Conservation (phyloP, 2,888 invertebrate genomes). For the Sphaeridia pumilis region DNA sequence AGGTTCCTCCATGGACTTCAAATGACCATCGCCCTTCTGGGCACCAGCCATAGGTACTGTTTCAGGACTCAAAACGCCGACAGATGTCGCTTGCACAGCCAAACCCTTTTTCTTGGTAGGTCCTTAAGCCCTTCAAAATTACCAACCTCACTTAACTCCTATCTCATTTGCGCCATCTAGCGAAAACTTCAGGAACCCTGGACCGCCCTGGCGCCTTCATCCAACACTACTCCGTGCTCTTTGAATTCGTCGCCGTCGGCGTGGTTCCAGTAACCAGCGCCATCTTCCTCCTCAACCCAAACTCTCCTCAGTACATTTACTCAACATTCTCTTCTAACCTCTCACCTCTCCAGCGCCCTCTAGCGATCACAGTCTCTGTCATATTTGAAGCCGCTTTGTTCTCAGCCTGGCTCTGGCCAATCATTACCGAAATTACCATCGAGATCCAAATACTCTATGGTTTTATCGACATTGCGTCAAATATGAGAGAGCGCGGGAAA, state of each 20-base stretch:
- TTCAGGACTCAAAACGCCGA: too few species aligned
- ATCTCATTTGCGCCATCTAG: too few species aligned
- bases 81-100: too few species aligned
- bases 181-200: neutral
- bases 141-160: too few species aligned
- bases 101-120: too few species aligned
- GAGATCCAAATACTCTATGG: neutral
- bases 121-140: too few species aligned
- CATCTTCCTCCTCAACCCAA: neutral
- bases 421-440: neutral
- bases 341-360: too few species aligned
- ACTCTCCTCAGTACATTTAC: neutral
- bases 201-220: neutral
- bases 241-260: neutral
- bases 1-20: too few species aligned
- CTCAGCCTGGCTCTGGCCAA: neutral
- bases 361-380: neutral
- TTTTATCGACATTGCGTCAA: neutral
- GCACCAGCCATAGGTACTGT: too few species aligned
- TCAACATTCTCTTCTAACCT: neutral
- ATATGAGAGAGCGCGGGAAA: neutral
- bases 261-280: neutral
- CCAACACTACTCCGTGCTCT: neutral
- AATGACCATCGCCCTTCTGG: too few species aligned
- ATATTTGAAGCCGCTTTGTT: too few species aligned